Percentiles rank a stretch among this genome's conserved stretches.
Conservation (phyloP, 2,888 invertebrate genomes). For the Neoscelio sp. region DNA sequence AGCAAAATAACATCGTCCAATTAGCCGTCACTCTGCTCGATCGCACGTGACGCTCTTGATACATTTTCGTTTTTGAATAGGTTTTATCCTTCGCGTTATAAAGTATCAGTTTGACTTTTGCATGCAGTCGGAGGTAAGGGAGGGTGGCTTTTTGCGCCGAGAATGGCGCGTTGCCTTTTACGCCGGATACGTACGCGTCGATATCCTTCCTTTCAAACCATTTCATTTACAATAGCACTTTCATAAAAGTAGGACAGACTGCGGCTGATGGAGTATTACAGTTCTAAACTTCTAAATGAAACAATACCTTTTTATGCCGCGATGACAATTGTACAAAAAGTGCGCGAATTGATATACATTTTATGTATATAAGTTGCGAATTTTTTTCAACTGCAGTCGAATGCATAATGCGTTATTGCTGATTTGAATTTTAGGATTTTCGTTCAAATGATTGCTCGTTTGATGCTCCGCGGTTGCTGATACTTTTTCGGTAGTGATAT, state of each 20-base stretch:
- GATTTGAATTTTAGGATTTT: too few relatives aligned
- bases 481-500: too few relatives aligned
- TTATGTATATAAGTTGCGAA: slow-evolving; percentile 6
- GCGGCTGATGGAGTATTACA: slow-evolving; percentile 45
- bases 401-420: too few relatives aligned
- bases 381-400: slow-evolving; percentile 1
- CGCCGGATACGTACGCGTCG: slow-evolving; percentile 56
- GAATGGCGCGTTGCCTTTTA: slow-evolving; percentile 56
- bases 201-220: slow-evolving; percentile 62
- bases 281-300: slow-evolving; percentile 53
- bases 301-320: slow-evolving; percentile 54
- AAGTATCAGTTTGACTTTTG: slow-evolving; percentile 41
- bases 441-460: too few relatives aligned
- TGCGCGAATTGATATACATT: not conserved
- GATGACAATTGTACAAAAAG: slow-evolving; percentile 30
- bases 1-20: slow-evolving; percentile 39
- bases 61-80: slow-evolving; percentile 54
- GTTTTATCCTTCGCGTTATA: slow-evolving; percentile 48
- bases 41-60: slow-evolving; percentile 33
- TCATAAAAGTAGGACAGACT: slow-evolving; percentile 59
- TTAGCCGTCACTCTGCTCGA: slow-evolving; percentile 29
- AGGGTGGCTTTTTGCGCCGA: slow-evolving; percentile 41
- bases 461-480: too few relatives aligned
- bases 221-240: slow-evolving; percentile 66
- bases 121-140: not conserved